Conservation (phyloP, 1,140 invertebrate species). For the Cyrtorhinus lividipennis region DNA sequence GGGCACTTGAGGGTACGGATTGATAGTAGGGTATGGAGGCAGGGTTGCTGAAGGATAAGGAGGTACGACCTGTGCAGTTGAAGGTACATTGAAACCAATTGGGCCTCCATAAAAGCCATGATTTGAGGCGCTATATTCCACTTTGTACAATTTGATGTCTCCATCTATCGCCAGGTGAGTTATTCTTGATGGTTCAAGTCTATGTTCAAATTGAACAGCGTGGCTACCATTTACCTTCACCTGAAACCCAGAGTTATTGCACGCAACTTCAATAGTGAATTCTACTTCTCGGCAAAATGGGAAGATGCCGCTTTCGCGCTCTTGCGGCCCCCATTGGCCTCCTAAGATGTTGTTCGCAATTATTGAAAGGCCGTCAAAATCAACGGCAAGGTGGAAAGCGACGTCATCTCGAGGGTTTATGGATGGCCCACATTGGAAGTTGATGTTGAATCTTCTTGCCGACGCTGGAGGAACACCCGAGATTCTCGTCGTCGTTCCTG, state of each 20-base stretch:
- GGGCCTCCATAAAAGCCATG: not conserved
- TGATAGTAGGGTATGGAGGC: not conserved
- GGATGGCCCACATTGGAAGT: conserved; percentile 42
- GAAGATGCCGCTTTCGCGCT: conserved; percentile 45
- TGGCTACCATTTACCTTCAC: conserved; percentile 56
- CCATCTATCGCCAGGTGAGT: conserved; percentile 58
- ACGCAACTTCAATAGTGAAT: not conserved
- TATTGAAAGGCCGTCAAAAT: conserved; percentile 36
- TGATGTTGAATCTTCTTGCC: conserved; percentile 34
- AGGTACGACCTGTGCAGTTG: not conserved
- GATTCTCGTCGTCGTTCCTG: not conserved
- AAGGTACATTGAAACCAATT: not conserved
- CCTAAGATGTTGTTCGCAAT: conserved; percentile 41
- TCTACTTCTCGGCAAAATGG: conserved; percentile 35
- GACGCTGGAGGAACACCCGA: not conserved
- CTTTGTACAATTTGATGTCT: conserved; percentile 34
- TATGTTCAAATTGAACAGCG: conserved; percentile 58
- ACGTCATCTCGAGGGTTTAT: conserved; percentile 43
- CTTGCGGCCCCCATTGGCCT: conserved; percentile 48
- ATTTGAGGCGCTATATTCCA: conserved; percentile 15
- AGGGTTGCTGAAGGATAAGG: not conserved
- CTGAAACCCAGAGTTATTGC: not conserved
- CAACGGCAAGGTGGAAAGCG: conserved; percentile 42
- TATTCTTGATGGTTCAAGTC: conserved; percentile 47
- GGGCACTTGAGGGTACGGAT: conserved; percentile 27